These are phyloP conservation scores for Holcopasites calliopsidis DNA, from an alignment of 1,140 invertebrate genomes.

Conservation along the genomic window DNA sequence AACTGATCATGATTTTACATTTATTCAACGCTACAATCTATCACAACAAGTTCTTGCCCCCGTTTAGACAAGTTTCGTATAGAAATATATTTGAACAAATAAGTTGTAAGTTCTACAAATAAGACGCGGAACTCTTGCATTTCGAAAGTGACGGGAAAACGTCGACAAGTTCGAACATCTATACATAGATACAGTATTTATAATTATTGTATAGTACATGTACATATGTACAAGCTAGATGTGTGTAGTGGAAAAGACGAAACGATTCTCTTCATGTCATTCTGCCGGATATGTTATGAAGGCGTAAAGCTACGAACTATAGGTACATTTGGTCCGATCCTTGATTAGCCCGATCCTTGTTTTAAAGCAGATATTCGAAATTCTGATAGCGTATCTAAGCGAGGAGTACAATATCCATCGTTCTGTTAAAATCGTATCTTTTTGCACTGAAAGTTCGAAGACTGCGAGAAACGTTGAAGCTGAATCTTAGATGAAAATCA, in stretches of 20 bases:
- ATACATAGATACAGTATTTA: slow-evolving; percentile 47
- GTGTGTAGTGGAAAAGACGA: slow-evolving; percentile 56
- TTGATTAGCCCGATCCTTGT: slow-evolving; percentile 53
- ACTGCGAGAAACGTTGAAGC: slow-evolving; percentile 15
- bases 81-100: slow-evolving; percentile 40
- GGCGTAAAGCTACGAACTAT: slow-evolving; percentile 61
- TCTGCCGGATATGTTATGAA: slow-evolving; percentile 69
- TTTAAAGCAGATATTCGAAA: slow-evolving; percentile 56
- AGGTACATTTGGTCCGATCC: slow-evolving; percentile 69
- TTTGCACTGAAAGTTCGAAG: slow-evolving; percentile 32
- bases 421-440: slow-evolving; percentile 22
- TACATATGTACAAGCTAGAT: slow-evolving; percentile 59
- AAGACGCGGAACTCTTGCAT: neutral
- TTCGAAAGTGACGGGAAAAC: neutral
- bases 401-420: slow-evolving; percentile 18
- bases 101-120: slow-evolving; percentile 30
- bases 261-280: slow-evolving; percentile 8
- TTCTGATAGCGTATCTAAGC: slow-evolving; percentile 44
- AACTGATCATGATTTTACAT: slow-evolving; percentile 50
- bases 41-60: slow-evolving; percentile 59
- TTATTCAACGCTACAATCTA: slow-evolving; percentile 60
- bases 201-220: slow-evolving; percentile 38
- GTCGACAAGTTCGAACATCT: slow-evolving; percentile 33
- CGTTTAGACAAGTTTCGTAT: slow-evolving; percentile 22
- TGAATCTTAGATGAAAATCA: slow-evolving; percentile 35